phyloP scores from a whole-genome alignment of 2,888 invertebrate genomes.

The Lasioglossum figueresi region DNA sequence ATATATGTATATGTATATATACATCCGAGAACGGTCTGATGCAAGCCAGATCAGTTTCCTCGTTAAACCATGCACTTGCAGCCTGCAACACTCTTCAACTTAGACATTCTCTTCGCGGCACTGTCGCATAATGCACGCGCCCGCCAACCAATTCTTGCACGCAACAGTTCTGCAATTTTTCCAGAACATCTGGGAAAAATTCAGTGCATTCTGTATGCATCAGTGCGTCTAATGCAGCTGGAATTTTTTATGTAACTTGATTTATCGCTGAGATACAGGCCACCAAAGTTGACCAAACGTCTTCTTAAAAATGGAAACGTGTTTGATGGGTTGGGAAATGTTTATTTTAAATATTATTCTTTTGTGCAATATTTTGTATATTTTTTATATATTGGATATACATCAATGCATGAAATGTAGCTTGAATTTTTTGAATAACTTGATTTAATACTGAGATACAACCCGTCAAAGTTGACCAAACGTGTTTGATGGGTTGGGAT shows the following conservation, averaged over 20 bases:
- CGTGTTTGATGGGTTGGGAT: too few relatives aligned
- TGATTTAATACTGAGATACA: too few relatives aligned
- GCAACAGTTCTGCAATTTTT: background rate
- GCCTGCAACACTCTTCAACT: slow-evolving; percentile 41
- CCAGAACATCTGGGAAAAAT: too few relatives aligned
- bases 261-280: background rate
- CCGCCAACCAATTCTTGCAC: background rate
- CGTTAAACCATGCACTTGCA: slow-evolving; percentile 50
- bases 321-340: background rate
- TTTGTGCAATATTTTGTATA: background rate
- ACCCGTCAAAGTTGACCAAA: too few relatives aligned
- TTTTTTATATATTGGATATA: background rate
- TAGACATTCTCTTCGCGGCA: slow-evolving; percentile 25
- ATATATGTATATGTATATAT: background rate
- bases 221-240: background rate
- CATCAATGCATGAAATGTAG: too few relatives aligned
- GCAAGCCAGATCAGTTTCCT: slow-evolving; percentile 55
- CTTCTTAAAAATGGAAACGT: background rate
- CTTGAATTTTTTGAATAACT: too few relatives aligned
- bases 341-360: background rate
- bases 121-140: slow-evolving; percentile 27
- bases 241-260: background rate
- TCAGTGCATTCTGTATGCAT: background rate
- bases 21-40: slow-evolving; percentile 2
- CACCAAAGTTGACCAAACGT: background rate